Evolutionary conservation across 2,888 invertebrate species (phyloP).

Genomic region (Tillus elongatus): DNA sequence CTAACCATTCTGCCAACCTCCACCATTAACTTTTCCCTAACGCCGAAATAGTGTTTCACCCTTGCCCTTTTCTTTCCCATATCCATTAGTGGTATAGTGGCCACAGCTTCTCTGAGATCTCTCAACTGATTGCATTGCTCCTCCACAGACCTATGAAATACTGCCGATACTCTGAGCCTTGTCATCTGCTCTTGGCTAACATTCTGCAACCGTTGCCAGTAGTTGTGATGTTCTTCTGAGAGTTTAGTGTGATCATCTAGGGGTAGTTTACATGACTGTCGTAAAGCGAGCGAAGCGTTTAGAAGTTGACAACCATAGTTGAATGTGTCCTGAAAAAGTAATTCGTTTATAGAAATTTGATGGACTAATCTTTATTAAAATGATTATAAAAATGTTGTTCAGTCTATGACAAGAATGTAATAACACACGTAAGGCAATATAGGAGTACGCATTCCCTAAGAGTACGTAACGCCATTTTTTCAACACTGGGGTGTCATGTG

Average conservation of each 20-base stretch:
- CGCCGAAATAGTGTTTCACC: slow-evolving; percentile 49
- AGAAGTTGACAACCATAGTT: slow-evolving; percentile 73
- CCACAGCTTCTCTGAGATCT: slow-evolving; percentile 51
- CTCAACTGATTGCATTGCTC: slow-evolving; percentile 55
- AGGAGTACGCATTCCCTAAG: too few relatives aligned
- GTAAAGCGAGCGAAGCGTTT: slow-evolving; percentile 61
- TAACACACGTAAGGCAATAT: too few relatives aligned
- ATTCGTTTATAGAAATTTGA: too few relatives aligned
- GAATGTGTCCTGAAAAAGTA: slow-evolving; percentile 58
- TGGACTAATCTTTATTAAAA: too few relatives aligned
- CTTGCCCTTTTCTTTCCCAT: slow-evolving; percentile 39
- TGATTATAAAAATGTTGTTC: background rate
- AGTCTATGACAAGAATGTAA: too few relatives aligned
- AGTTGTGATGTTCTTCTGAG: slow-evolving; percentile 50
- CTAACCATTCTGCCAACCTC: slow-evolving; percentile 66
- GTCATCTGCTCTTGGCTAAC: slow-evolving; percentile 70
- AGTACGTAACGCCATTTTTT: too few relatives aligned
- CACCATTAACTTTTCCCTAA: slow-evolving; percentile 55
- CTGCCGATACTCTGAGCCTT: slow-evolving; percentile 62
- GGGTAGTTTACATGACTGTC: slow-evolving; percentile 61
- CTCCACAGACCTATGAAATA: slow-evolving; percentile 62
- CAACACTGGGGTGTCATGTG: too few relatives aligned
- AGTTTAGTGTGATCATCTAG: slow-evolving; percentile 49
- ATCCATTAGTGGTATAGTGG: slow-evolving; percentile 41
- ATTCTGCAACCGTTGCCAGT: slow-evolving; percentile 60